Base-by-base conservation (phyloP, 2,797 vertebrate genomes). In the Lepidocolaptes lacrymiger region DNA sequence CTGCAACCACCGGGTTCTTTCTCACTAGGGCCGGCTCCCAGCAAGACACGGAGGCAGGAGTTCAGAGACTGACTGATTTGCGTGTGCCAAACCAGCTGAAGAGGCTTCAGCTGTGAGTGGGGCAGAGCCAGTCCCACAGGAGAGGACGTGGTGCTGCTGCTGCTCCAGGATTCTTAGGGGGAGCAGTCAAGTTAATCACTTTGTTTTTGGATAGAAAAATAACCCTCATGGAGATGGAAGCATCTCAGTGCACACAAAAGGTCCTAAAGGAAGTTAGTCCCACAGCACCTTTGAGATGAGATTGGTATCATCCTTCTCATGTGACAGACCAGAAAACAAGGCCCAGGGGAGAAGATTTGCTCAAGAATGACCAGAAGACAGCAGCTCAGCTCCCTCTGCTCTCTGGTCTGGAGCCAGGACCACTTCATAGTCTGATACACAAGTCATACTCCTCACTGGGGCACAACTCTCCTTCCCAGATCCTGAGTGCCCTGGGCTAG, bases 311-410 rank as follows among this genome's bases (percentile, higher is more conserved):
- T 54, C 30, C 14, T 79, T 59, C 22, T 85, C 39, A 55, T 7
- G 18, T 78, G 55, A 89, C 59, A 85, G 49, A 88, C 7, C 64
- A 37, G 39, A 56, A 91, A 82, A 88, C 58, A 78, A 94, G 26
- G 56, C 41, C n/a, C n/a, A 56, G 37, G 52, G 74, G 43, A 87
- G 36, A 37, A 19, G 37, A 72, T 22, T 85, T 92, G 37, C 61
- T 88, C 46, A 81, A 83, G 82, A 74, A 74, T 10, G 9, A 83
- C 52, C 27, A 62, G 55, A 69, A 69, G 24, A 66, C 18, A 94
- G 56, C 16, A 87, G 24, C 30, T 88, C 61, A 80, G 37, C 10
- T 81, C 32, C 24, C 52, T 73, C 24, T 85, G 41, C 71, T n/a
- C n/a, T 63, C 52, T 82, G 28, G 27, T 77, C 71, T 3, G 2